Conservation (phyloP, 2,888 invertebrate species). For the Trachelus troglodyta region DNA sequence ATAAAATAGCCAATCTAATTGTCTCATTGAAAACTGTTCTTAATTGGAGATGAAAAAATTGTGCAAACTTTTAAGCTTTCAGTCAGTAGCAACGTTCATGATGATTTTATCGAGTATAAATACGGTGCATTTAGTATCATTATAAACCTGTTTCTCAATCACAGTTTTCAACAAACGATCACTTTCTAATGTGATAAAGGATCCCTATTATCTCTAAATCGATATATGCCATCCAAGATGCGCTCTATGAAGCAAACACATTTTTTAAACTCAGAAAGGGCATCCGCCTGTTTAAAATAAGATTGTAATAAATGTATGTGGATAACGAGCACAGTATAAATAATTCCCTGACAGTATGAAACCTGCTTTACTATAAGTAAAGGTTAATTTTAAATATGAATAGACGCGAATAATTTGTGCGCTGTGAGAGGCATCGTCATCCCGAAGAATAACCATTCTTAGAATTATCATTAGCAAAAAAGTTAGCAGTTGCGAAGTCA, state of each 20-base stretch:
- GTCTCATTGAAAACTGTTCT: neutral
- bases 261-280: neutral
- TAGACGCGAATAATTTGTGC: neutral
- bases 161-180: neutral
- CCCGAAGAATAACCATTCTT: neutral
- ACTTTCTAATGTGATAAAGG: neutral
- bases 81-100: neutral
- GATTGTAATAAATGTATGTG: neutral
- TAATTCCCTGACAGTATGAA: neutral
- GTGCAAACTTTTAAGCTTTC: neutral
- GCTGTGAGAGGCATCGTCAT: neutral
- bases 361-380: neutral
- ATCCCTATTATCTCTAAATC: neutral
- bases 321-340: neutral
- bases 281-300: neutral
- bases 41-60: neutral
- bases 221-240: neutral
- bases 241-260: neutral
- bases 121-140: neutral
- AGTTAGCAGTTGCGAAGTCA: neutral
- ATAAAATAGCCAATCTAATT: neutral
- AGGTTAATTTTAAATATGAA: neutral
- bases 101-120: neutral
- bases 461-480: neutral
- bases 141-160: neutral